These are phyloP conservation scores for Petrophora chlorosata DNA, from an alignment of 2,888 invertebrate species.

Conservation along the genomic window DNA sequence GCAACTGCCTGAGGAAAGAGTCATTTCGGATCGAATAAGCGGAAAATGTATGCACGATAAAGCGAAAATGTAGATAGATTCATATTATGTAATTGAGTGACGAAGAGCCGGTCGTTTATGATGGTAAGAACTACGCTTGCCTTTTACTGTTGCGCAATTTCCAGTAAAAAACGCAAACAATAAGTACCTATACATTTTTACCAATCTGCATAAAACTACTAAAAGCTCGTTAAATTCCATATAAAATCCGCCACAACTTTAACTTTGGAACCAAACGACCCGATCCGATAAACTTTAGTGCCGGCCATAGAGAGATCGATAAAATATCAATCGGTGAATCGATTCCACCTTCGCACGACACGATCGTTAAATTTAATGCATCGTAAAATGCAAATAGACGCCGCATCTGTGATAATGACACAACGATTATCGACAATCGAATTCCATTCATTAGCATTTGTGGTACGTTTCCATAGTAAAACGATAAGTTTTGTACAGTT, in stretches of 20 bases:
- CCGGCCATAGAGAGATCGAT: constrained; percentile 30
- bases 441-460: constrained; percentile 49
- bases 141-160: no score
- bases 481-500: no score
- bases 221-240: constrained; percentile 3
- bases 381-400: constrained; percentile 69
- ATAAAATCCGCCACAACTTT: constrained; percentile 14
- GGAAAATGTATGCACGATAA: no score
- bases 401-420: constrained; percentile 56
- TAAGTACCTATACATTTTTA: no score
- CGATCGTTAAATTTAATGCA: constrained; percentile 66
- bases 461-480: constrained; percentile 25
- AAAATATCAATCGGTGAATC: constrained; percentile 62
- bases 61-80: no score
- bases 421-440: constrained; percentile 55
- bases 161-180: no score
- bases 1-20: no score
- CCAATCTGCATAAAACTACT: no score
- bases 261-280: not conserved
- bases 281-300: constrained; percentile 23
- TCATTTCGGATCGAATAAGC: no score
- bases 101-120: no score
- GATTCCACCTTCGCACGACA: constrained; percentile 59
- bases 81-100: no score
- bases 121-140: no score